Base-by-base conservation (phyloP, 2,797 vertebrate species). In the Taenioides sp. region DNA sequence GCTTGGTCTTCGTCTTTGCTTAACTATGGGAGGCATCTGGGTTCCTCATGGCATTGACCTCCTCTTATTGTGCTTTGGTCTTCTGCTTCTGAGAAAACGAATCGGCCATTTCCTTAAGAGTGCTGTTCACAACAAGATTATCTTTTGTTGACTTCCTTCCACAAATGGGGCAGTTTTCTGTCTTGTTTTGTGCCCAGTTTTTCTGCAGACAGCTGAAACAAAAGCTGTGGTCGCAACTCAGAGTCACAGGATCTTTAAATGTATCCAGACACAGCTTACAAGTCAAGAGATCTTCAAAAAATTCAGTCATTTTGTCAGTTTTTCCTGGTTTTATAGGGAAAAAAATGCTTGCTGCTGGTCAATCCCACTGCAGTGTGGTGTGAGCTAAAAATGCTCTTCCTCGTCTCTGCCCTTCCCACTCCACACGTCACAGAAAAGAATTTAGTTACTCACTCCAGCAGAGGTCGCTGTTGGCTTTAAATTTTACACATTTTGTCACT, bases 111-210 rank as follows among this genome's bases (percentile, higher is more conserved):
- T 65, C 12, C 17, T 65, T 65, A 25, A 65, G 63, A 3, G 63
- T 49, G 14, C 5, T 6, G 10, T 65, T 65, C 40, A 47, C 63
- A 17, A 43, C 40, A 0, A 47, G n/a, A 6, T 40, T 1, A 37
- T 47, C 62, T 47, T 47, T 64, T 5, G 62, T 22, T 5, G 22
- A 65, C 0, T 25, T 65, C 63, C 6, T 65, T 25, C 63, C 22
- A 65, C 63, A 65, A 23, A 65, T 5, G 4, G 63, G 63, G n/a
- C 63, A 65, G 37, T 23, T 65, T 20, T 49, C 6, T 2, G 37
- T 65, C n/a, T 47, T 47, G 63, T 65, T 65, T 43, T 49, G 63
- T 40, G 47, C 63, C 63, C 63, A 65, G 63, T 47, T 25, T 25
- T 49, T 49, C 40, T 25, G 37, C n/a, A 65, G 2, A 40, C 63